Evolutionary conservation across 2,113 vertebrate species (phyloP).

Genomic region (Aegotheles bennettii): DNA sequence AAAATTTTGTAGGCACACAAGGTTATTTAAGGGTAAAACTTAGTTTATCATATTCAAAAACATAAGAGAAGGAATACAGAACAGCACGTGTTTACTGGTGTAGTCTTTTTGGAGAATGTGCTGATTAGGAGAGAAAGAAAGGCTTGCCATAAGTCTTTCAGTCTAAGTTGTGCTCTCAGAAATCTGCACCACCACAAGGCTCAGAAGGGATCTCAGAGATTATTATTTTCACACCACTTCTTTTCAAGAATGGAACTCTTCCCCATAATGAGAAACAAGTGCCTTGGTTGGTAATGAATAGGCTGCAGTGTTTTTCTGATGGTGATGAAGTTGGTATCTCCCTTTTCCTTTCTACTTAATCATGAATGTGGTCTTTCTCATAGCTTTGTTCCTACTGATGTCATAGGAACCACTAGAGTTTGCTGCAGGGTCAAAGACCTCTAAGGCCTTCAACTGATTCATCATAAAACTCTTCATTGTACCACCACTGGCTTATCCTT

Average conservation of each 20-base stretch:
- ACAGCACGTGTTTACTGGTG: background rate
- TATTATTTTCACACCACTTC: background rate
- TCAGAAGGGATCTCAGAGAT: background rate
- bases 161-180: background rate
- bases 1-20: background rate
- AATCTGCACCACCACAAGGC: background rate
- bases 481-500: background rate
- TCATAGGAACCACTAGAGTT: background rate
- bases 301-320: background rate
- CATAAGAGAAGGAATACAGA: background rate
- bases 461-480: background rate
- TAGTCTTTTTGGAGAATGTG: background rate
- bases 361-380: background rate
- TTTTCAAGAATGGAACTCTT: background rate
- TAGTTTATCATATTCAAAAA: background rate
- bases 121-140: background rate
- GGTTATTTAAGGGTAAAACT: conserved; percentile 30
- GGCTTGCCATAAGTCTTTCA: background rate
- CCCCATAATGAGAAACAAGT: background rate
- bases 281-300: background rate
- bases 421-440: background rate
- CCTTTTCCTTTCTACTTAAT: background rate
- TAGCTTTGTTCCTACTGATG: background rate
- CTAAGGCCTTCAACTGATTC: background rate
- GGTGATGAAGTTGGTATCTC: background rate